Conservation (phyloP, 2,888 invertebrate species). For the Tachina grossa region DNA sequence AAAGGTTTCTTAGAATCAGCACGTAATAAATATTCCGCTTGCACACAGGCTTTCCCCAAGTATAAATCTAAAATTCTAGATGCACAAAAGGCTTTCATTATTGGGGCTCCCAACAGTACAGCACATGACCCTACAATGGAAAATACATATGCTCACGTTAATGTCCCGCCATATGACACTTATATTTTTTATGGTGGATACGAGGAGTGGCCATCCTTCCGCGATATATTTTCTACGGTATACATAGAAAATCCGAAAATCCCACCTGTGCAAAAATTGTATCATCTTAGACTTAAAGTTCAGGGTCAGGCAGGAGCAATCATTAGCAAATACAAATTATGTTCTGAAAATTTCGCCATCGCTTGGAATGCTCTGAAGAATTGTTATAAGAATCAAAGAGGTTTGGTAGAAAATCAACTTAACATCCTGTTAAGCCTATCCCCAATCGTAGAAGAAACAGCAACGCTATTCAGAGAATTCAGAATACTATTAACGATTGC, state of each 20-base stretch:
- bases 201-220: no score
- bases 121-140: background rate
- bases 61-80: constrained; percentile 29
- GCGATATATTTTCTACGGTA: background rate
- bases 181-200: constrained; percentile 19
- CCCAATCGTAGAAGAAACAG: background rate
- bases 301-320: constrained; percentile 26
- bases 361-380: constrained; percentile 29
- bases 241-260: no score
- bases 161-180: constrained; percentile 28
- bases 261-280: no score
- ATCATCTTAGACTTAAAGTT: no score
- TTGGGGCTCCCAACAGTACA: background rate
- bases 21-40: constrained; percentile 10
- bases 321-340: constrained; percentile 17
- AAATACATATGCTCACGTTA: background rate
- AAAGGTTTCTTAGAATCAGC: constrained; percentile 2
- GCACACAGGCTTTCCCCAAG: background rate
- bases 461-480: constrained; percentile 12
- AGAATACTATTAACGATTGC: constrained; percentile 20
- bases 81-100: background rate
- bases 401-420: constrained; percentile 43
- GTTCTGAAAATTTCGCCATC: constrained; percentile 23
- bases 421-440: constrained; percentile 14
- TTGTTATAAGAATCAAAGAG: constrained; percentile 36